phyloP scores from a whole-genome alignment of 2,888 invertebrate genomes.

The Uloborus plumipes region DNA sequence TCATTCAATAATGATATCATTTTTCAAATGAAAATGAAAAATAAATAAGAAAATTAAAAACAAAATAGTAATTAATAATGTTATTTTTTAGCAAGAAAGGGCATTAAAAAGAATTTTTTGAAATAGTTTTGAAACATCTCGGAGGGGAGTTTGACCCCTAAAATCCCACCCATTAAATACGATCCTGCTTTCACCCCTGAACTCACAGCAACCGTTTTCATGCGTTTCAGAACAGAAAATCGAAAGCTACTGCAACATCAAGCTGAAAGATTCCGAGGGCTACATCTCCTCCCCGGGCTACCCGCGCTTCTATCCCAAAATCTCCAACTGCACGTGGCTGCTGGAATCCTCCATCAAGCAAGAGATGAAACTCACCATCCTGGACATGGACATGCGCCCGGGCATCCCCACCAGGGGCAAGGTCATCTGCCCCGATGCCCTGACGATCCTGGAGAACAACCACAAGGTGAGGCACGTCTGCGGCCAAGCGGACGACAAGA shows the following conservation, averaged over 20 bases:
- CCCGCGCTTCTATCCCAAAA: constrained; percentile 81
- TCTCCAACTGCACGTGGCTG: constrained; percentile 79
- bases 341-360: constrained; percentile 78
- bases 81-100: no score
- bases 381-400: constrained; percentile 79
- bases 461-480: constrained; percentile 65
- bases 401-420: constrained; percentile 71
- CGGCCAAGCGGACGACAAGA: constrained; percentile 52
- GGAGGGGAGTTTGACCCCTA: no score
- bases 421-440: constrained; percentile 72
- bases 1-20: no score
- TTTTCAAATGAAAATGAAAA: no score
- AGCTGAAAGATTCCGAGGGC: constrained; percentile 76
- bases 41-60: no score
- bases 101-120: no score
- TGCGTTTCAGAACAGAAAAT: constrained; percentile 73
- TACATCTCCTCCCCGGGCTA: constrained; percentile 82
- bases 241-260: constrained; percentile 76
- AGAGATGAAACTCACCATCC: constrained; percentile 77
- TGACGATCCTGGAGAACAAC: constrained; percentile 64
- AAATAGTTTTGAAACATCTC: no score
- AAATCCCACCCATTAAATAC: no score
- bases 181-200: no score
- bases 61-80: no score
- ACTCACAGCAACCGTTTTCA: no score